Conservation (phyloP, 2,797 vertebrate species). For the Pipistrellus kuhlii region DNA sequence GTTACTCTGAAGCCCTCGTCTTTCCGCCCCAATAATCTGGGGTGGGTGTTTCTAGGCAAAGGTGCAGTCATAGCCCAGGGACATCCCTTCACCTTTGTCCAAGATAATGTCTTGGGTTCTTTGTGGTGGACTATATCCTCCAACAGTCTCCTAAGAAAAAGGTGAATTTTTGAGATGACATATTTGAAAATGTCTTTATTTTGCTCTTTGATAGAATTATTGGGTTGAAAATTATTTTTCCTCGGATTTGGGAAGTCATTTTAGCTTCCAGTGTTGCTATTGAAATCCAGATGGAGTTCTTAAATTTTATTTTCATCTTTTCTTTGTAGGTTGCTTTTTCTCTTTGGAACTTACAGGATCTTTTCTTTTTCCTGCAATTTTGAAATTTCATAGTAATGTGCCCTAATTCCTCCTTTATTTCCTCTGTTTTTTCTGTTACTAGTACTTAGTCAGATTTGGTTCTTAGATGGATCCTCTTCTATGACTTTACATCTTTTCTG, state of each 20-base stretch:
- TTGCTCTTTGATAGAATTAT: not conserved
- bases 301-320: slow-evolving; percentile 5
- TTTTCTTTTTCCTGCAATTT: not conserved
- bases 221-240: slow-evolving; percentile 10
- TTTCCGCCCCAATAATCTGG: not conserved
- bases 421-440: not conserved
- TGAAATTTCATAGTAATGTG: not conserved
- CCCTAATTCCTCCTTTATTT: not conserved
- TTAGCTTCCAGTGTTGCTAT: not conserved
- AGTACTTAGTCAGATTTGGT: not conserved
- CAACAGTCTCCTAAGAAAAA: not conserved
- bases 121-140: not conserved
- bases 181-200: slow-evolving; percentile 15
- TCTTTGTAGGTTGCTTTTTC: slow-evolving; percentile 2
- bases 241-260: not conserved
- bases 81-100: not conserved
- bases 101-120: not conserved
- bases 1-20: not conserved
- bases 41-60: not conserved
- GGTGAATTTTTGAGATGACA: not conserved
- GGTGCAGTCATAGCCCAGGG: not conserved
- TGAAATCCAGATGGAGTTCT: not conserved
- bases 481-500: not conserved
- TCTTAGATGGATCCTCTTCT: not conserved
- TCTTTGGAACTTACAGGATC: not conserved